Conservation (phyloP, 53 echinoderm and acorn worm genomes). For the Patiria pectinifera region DNA sequence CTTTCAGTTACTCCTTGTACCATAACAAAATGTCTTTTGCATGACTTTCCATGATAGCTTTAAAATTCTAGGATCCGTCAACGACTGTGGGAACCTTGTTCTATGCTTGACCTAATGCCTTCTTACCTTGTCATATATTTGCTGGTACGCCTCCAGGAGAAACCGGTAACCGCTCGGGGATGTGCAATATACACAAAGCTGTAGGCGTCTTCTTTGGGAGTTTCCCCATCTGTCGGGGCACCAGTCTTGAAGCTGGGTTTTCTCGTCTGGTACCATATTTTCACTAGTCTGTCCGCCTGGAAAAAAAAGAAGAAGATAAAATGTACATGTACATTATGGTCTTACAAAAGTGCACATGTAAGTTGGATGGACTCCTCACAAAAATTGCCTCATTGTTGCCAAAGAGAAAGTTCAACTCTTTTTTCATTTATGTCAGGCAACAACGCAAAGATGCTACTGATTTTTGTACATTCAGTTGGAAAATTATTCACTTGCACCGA, state of each 20-base stretch:
- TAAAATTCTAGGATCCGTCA: too few species aligned
- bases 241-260: conserved; percentile 68
- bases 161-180: conserved; percentile 95
- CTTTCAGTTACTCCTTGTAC: too few species aligned
- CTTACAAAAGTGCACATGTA: background rate
- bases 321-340: background rate
- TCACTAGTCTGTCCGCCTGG: conserved; percentile 91
- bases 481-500: too few species aligned
- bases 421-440: too few species aligned
- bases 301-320: background rate
- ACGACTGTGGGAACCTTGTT: background rate
- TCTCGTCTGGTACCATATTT: conserved; percentile 92
- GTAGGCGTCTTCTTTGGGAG: conserved; percentile 80
- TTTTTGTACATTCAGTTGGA: too few species aligned
- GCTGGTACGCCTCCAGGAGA: conserved; percentile 97
- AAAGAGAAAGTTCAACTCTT: too few species aligned
- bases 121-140: conserved; percentile 95
- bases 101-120: background rate
- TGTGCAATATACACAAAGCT: conserved; percentile 98
- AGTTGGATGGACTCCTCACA: too few species aligned
- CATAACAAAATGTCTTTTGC: too few species aligned
- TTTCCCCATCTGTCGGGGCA: conserved; percentile 5
- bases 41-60: too few species aligned
- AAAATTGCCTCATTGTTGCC: too few species aligned
- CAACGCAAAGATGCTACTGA: too few species aligned